A percentile compares a stretch with the other conserved stretches of the same genome.
phyloP scores from a whole-genome alignment of 2,888 invertebrate species.

The Stomorhina lunata region DNA sequence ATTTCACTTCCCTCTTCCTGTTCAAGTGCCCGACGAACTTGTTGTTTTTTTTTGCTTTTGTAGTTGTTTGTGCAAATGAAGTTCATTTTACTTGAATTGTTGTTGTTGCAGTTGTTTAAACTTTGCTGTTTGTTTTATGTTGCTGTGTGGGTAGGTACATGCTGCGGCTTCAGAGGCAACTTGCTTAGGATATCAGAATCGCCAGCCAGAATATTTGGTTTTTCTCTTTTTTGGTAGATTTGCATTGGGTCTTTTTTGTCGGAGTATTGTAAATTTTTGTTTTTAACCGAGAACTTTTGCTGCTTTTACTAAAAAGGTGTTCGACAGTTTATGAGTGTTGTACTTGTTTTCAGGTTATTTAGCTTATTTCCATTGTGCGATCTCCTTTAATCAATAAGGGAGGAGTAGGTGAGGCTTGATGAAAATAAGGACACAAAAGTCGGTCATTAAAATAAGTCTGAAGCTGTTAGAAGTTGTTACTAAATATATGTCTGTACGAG shows the following conservation, averaged over 20 bases:
- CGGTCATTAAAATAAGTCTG: conserved; percentile 53
- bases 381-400: neutral
- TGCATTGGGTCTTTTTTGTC: conserved; percentile 13
- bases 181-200: neutral
- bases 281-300: neutral
- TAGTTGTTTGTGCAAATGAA: conserved; percentile 51
- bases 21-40: conserved; percentile 54
- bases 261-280: neutral
- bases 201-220: conserved; percentile 9
- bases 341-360: conserved; percentile 38
- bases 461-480: conserved; percentile 16
- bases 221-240: conserved; percentile 7
- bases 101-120: conserved; percentile 11
- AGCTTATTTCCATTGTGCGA: conserved; percentile 27
- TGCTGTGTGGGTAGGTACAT: conserved; percentile 31
- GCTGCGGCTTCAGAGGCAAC: neutral
- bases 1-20: conserved; percentile 34
- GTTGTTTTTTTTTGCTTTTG: no score
- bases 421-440: neutral
- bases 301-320: conserved; percentile 50
- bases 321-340: conserved; percentile 35
- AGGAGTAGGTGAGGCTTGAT: neutral
- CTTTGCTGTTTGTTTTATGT: conserved; percentile 43
- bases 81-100: conserved; percentile 46
- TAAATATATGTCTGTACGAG: no score